phyloP scores from a whole-genome alignment of 1,140 invertebrate genomes.

The Drosophila mauritiana region DNA sequence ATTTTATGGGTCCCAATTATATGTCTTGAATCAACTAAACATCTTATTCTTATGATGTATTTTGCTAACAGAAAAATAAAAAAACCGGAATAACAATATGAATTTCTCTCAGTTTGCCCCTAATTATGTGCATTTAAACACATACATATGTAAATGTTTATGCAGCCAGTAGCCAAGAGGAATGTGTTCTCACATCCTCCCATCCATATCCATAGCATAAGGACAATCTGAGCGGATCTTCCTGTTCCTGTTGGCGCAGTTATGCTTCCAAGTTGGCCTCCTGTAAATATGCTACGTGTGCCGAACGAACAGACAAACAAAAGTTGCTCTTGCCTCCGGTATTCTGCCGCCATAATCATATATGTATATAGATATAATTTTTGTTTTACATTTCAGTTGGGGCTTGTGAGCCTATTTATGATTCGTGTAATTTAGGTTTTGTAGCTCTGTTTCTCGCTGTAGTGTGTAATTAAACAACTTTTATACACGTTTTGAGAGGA shows the following conservation, averaged over 20 bases:
- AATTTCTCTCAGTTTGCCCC: slow-evolving; percentile 7
- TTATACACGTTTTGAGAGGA: slow-evolving; percentile 5
- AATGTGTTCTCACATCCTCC: slow-evolving; percentile 24
- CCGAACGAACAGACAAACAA: slow-evolving; percentile 43
- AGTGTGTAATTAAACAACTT: slow-evolving; percentile 63
- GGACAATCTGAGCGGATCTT: slow-evolving; percentile 63
- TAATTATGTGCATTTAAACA: slow-evolving; percentile 58
- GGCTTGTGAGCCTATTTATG: slow-evolving; percentile 26
- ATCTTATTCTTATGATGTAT: too few relatives aligned
- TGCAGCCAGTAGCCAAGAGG: slow-evolving; percentile 9
- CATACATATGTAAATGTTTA: not conserved
- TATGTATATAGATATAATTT: slow-evolving; percentile 73
- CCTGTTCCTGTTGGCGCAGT: slow-evolving; percentile 59
- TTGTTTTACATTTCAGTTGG: slow-evolving; percentile 32
- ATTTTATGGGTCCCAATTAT: too few relatives aligned
- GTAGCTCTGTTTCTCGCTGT: slow-evolving; percentile 38
- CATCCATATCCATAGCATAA: slow-evolving; percentile 36
- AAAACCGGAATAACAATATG: too few relatives aligned
- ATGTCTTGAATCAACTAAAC: too few relatives aligned
- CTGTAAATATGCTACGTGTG: slow-evolving; percentile 69
- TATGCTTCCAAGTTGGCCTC: slow-evolving; percentile 65
- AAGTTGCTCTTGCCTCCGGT: slow-evolving; percentile 63
- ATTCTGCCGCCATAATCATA: slow-evolving; percentile 57
- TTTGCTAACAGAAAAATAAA: too few relatives aligned
- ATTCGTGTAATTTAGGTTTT: slow-evolving; percentile 57